A percentile compares a stretch with the other conserved stretches of the same genome.
Conservation (phyloP, 2,888 invertebrate species). For the Lasioglossum zephyrum region DNA sequence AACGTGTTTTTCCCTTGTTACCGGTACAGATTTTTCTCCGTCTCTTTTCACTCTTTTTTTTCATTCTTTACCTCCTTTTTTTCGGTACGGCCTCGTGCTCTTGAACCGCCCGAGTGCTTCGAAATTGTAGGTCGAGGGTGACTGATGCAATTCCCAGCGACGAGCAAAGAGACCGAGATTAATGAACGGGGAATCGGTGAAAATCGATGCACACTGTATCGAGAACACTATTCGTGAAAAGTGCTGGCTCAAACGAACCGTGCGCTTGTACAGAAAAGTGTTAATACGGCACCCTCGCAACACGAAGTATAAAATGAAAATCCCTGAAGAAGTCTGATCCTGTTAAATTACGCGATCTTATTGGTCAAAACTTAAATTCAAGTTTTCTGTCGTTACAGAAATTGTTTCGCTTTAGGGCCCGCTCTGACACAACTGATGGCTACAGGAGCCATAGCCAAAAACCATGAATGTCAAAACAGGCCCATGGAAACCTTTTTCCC, state of each 20-base stretch:
- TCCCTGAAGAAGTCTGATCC: no score
- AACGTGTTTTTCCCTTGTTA: not conserved
- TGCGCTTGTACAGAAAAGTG: not conserved
- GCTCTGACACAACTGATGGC: no score
- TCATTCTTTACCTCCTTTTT: not conserved
- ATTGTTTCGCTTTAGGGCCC: no score
- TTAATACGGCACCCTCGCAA: not conserved
- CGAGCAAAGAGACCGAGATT: conserved; percentile 10
- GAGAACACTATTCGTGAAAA: not conserved
- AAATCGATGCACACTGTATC: not conserved
- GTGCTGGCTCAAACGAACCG: not conserved
- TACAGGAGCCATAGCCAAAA: no score
- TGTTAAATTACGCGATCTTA: not conserved
- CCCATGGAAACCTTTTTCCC: no score
- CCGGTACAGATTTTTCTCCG: conserved; percentile 10
- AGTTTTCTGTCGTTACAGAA: no score
- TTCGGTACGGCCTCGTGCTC: conserved; percentile 1
- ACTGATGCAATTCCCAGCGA: conserved; percentile 10
- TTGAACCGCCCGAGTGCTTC: conserved; percentile 1
- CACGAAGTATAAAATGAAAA: not conserved
- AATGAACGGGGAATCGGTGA: not conserved
- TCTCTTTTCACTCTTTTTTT: not conserved
- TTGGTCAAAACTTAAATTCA: no score
- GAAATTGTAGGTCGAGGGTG: conserved; percentile 6
- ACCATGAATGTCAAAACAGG: no score